Evolutionary conservation across 2,888 invertebrate genomes (phyloP), one percentile per base, ranked within the genome.

Genomic region (Diaperis boleti): DNA sequence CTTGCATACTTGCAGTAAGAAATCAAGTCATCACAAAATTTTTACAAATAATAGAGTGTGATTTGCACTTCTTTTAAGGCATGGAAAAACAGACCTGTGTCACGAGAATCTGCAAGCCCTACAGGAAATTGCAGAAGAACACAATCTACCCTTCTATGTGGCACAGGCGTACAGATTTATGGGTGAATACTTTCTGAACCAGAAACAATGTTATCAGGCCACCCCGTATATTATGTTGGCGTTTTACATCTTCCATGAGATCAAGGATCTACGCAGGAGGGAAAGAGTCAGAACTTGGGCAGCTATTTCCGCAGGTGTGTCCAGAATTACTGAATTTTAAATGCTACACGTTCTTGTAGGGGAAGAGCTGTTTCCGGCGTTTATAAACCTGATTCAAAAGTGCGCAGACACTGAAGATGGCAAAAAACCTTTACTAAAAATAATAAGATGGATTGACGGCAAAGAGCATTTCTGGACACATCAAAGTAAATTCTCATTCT

Each of bases 1-100:
- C 82, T 85, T 54, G 86, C 86, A 0, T 82, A 84, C 79, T 82
- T 86, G 71, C 83, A 79, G 85, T 85, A 68, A 52, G 26, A 10
- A 49, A 13, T 33, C n/a, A 26, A 26, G 26, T 3, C 6, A 26
- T 8, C 26, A 1, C 6, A 5, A n/a, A 5, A n/a, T 26, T 26
- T 5, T 2, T 3, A 26, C 6, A 5, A n/a, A n/a, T n/a, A n/a
- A n/a, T n/a, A n/a, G n/a, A n/a, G n/a, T n/a, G 2, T 26, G 26
- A 26, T 1, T 26, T n/a, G n/a, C n/a, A 3, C 33, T 33, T 10
- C 2, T 33, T 42, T 42, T 1, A 42, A 78, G 78, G 56, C 67
- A 74, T 42, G 78, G 76, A 10, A 70, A 72, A 41, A 66, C 70
- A 22, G 20, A 50, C 6, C 65, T 71, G 14, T 72, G 78, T n/a